Base-by-base conservation (phyloP, 1,140 invertebrate species). In the Caerostris extrusa region DNA sequence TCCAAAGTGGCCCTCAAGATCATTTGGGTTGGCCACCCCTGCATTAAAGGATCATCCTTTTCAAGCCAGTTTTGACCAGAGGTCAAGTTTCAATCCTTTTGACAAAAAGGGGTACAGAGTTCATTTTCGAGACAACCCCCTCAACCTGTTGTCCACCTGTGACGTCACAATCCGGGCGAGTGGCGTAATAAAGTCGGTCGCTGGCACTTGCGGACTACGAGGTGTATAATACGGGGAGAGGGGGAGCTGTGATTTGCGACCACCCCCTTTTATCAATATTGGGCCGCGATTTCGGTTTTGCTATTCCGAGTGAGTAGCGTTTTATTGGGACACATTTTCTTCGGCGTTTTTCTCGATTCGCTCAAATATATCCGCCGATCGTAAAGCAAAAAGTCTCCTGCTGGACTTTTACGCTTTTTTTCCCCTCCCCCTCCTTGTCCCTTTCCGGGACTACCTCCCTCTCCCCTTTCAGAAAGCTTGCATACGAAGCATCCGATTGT, bases 111-210 rank as follows among this genome's bases (percentile, higher is more conserved):
- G 7, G 10, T n/a, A 14, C 17, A 67, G 5, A 17, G 3, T 56
- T 57, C 14, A 8, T n/a, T 87, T 87, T 17, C 19, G 2, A 34
- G 85, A 87, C 58, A 19, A 14, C 34, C 57, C 85, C 85, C 85
- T 61, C 69, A 87, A 87, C 85, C 85, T 87, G 85, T 87, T 87
- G 85, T 56, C 58, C 85, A 87, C 85, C 85, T 87, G 85, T 87
- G 85, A 87, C 85, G 85, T 87, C 85, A 87, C 85, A 55, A 85
- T n/a, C 82, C 55, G 82, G 19, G 82, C 55, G 57, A 60, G 85
- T 58, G 57, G 57, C 56, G 85, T 87, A 87, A 87, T 87, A 87
- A 87, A 87, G 57, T 87, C 85, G 58, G 85, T 61, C 19, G 55
- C 82, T 55, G 56, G 53, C 82, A 85, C 82, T 85, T 85, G 82